These are phyloP conservation scores for Unio pictorum DNA, from an alignment of 2,888 invertebrate species.

Conservation along the genomic window DNA sequence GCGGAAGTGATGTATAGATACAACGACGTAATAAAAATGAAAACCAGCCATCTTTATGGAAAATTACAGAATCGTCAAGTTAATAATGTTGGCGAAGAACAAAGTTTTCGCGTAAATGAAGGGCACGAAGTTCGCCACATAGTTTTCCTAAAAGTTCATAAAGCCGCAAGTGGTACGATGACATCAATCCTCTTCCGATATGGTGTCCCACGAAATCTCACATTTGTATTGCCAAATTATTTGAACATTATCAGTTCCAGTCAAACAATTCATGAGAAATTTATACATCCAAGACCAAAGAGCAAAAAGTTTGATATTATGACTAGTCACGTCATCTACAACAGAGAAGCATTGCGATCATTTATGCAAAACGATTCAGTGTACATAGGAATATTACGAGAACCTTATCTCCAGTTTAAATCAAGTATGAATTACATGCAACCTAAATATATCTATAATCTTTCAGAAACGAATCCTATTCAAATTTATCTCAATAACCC, in stretches of 20 bases:
- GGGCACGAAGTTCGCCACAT: conserved; percentile 31
- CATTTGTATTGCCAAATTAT: conserved; percentile 35
- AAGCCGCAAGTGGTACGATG: conserved; percentile 43
- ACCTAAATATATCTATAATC: conserved; percentile 32
- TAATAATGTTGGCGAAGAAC: too few species aligned
- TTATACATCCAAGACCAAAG: conserved; percentile 30
- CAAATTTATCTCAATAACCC: conserved; percentile 36
- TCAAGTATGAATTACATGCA: conserved; percentile 44
- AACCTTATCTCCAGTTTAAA: conserved; percentile 42
- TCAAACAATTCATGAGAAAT: conserved; percentile 20
- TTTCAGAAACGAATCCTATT: conserved; percentile 25
- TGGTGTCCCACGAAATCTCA: conserved; percentile 29
- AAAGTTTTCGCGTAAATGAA: conserved; percentile 7
- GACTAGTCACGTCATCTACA: conserved; percentile 44
- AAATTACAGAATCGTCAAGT: too few species aligned
- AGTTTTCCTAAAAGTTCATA: conserved; percentile 47
- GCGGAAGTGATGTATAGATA: conserved; percentile 2
- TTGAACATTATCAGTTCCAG: conserved; percentile 32
- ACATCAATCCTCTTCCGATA: conserved; percentile 42
- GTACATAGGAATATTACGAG: conserved; percentile 44
- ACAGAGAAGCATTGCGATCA: conserved; percentile 27
- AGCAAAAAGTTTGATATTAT: conserved; percentile 36
- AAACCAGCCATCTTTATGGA: too few species aligned
- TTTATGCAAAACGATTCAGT: conserved; percentile 37
- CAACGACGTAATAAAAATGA: too few species aligned